Evolutionary conservation across 2,797 vertebrate genomes (phyloP), one percentile per base, ranked within the genome.

Genomic region (Anas bahamensis): DNA sequence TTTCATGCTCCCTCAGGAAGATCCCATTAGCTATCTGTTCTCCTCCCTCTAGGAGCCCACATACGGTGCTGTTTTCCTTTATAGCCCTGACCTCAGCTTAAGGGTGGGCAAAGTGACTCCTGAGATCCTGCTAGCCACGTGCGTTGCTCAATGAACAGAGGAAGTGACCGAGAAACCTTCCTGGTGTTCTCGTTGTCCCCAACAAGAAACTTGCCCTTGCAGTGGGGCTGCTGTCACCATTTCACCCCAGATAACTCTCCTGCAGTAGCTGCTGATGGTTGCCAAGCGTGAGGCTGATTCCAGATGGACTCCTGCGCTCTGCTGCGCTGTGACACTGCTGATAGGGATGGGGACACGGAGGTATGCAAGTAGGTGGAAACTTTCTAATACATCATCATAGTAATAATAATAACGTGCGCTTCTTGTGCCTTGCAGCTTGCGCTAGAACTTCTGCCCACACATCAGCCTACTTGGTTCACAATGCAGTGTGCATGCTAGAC

Each of bases 401-500:
- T 95, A 96, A 93, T 97, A 97, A 97, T 94, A 97, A 97, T 86
- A 97, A 94, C 4, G 78, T 96, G 86, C 91, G 78, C 83, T 96
- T 93, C 89, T 83, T 71, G 76, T 87, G 95, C 96, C 96, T 95
- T 90, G 95, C 91, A 94, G 96, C 95, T 97, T 96, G 95, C 6
- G 17, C 93, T 95, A 78, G 97, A 97, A 96, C 95, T 94, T 91
- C 94, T 95, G 96, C 98, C 98, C 97, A 98, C 98, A 6, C 97
- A 87, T 74, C 97, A 97, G 88, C 97, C 97, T 93, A 97, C 97
- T 97, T 96, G 97, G 95, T 97, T 97, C 96, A 94, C 94, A 94
- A 90, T 95, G 94, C 95, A 95, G 66, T 88, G 94, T 96, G 95
- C 97, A 94, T 44, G 89, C 95, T 95, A 97, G 97, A 97, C 98